A percentile compares a stretch with the other conserved stretches of the same genome.
These are phyloP conservation scores for Gallinago media DNA, from an alignment of 2,113 vertebrate species.

Conservation along the genomic window DNA sequence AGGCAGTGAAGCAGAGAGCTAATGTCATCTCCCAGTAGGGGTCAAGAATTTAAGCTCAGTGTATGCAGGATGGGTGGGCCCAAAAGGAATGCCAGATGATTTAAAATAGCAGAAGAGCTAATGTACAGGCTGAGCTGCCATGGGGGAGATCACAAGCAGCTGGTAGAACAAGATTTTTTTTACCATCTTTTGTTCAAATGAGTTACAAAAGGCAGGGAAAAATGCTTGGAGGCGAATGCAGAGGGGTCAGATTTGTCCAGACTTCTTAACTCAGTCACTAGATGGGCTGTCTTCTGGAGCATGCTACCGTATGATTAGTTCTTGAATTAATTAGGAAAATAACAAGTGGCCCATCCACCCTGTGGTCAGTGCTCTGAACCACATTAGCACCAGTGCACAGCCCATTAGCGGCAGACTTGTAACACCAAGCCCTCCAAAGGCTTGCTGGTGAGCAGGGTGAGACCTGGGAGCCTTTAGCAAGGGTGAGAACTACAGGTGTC, in stretches of 20 bases:
- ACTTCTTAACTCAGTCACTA: neutral
- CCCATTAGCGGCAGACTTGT: neutral
- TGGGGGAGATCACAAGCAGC: slow-evolving; percentile 6
- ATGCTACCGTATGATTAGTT: slow-evolving; percentile 12
- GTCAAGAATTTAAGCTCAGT: slow-evolving; percentile 56
- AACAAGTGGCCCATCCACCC: neutral
- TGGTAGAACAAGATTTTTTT: slow-evolving; percentile 43
- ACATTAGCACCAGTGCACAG: slow-evolving; percentile 1
- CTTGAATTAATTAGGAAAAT: slow-evolving; percentile 53
- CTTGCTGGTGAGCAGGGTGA: neutral
- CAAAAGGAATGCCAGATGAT: slow-evolving; percentile 48
- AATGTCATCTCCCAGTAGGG: slow-evolving; percentile 58
- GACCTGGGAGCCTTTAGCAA: neutral
- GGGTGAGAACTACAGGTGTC: neutral
- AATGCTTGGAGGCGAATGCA: neutral
- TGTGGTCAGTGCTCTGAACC: slow-evolving; percentile 7
- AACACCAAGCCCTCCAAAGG: neutral
- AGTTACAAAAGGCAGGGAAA: neutral
- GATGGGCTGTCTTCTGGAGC: neutral
- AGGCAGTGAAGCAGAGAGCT: slow-evolving; percentile 29
- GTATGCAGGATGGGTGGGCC: slow-evolving; percentile 53
- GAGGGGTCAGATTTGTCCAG: neutral
- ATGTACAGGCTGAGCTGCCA: slow-evolving; percentile 16
- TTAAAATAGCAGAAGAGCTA: slow-evolving; percentile 53
- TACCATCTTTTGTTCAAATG: neutral